phyloP scores from a whole-genome alignment of 2,113 vertebrate genomes.

The Calonectris borealis region DNA sequence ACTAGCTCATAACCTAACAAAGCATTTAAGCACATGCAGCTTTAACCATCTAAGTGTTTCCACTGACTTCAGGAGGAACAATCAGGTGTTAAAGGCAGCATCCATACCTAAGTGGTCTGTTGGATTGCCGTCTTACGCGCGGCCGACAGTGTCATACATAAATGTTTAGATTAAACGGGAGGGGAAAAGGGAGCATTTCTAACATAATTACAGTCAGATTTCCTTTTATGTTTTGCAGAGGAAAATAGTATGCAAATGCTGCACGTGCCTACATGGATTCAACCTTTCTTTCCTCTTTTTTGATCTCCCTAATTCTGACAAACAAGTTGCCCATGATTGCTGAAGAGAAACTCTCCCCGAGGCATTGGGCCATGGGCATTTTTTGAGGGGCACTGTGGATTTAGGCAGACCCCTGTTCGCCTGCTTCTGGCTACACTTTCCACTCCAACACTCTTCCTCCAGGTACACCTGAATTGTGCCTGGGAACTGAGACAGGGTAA shows the following conservation, averaged over 20 bases:
- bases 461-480: background rate
- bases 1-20: constrained; percentile 3
- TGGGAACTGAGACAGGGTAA: constrained; percentile 7
- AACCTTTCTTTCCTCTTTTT: background rate
- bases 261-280: background rate
- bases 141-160: background rate
- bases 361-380: background rate
- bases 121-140: background rate
- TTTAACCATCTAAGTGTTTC: background rate
- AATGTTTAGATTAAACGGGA: constrained; percentile 2
- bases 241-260: constrained; percentile 38
- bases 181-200: constrained; percentile 35
- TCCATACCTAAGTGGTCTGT: background rate
- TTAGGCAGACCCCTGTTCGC: background rate
- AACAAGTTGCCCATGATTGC: background rate
- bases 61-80: constrained; percentile 14
- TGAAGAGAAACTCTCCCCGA: background rate
- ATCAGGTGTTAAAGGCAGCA: background rate
- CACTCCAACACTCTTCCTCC: background rate
- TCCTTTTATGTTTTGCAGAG: constrained; percentile 28
- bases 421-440: background rate
- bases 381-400: background rate
- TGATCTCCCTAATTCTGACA: constrained; percentile 4
- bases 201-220: constrained; percentile 44
- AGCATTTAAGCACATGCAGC: background rate